phyloP scores from a whole-genome alignment of 2,113 vertebrate species.

The Brienomyrus brachyistius region DNA sequence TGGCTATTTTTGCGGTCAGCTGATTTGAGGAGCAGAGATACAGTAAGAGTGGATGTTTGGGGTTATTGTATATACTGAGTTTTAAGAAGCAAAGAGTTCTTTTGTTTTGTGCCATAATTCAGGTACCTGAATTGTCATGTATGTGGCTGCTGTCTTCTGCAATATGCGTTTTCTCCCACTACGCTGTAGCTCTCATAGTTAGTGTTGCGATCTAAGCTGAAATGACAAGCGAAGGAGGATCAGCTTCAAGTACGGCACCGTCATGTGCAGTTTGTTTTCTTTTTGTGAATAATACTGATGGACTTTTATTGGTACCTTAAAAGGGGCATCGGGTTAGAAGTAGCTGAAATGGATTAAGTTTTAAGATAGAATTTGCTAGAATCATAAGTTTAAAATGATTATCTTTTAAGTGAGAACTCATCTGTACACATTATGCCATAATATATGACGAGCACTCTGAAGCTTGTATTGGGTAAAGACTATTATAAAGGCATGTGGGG shows the following conservation, averaged over 20 bases:
- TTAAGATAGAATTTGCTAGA: neutral
- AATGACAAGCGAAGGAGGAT: neutral
- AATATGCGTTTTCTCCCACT: neutral
- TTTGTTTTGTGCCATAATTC: neutral
- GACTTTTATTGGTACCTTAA: neutral
- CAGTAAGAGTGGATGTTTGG: neutral
- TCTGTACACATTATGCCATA: neutral
- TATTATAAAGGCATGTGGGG: neutral
- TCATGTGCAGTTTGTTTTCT: neutral
- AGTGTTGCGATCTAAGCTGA: neutral
- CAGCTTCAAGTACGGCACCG: neutral
- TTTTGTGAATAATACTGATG: neutral
- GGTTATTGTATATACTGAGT: neutral
- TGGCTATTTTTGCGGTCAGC: neutral
- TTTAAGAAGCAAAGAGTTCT: neutral
- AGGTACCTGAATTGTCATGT: neutral
- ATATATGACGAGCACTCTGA: neutral
- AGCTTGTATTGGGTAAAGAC: neutral
- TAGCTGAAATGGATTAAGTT: neutral
- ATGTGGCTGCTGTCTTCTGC: neutral
- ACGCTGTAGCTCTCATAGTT: neutral
- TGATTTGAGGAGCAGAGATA: neutral
- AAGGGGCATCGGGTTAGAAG: neutral
- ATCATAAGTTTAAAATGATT: neutral
- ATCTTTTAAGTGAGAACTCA: neutral